Percentiles rank a stretch among this genome's conserved stretches.
These are phyloP conservation scores for Drosophila multiciliata DNA, from an alignment of 2,888 invertebrate species.

Conservation along the genomic window DNA sequence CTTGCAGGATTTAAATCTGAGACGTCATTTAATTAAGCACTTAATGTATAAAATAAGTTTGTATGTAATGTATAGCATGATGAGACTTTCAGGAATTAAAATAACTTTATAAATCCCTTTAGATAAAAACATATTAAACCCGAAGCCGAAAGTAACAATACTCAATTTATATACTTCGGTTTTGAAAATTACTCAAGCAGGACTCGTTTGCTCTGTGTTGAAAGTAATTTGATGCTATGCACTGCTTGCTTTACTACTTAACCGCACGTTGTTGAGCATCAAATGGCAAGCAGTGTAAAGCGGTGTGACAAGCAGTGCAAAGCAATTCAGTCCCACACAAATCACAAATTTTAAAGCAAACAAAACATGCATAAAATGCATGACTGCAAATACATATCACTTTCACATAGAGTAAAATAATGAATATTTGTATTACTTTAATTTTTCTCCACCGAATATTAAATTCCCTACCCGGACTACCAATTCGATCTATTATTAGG, in stretches of 20 bases:
- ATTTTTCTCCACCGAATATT: too few species aligned
- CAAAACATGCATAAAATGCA: constrained; percentile 1
- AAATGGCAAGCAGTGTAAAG: neutral
- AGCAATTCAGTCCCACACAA: neutral
- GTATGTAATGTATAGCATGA: neutral
- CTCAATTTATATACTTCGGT: neutral
- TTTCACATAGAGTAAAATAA: neutral
- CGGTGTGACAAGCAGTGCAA: neutral
- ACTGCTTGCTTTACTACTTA: constrained; percentile 30
- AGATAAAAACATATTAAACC: neutral
- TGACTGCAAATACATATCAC: neutral
- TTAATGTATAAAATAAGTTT: neutral
- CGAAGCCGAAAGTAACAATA: neutral
- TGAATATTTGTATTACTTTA: too few species aligned
- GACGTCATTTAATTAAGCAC: neutral
- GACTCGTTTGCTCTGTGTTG: constrained; percentile 3
- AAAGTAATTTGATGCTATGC: constrained; percentile 10
- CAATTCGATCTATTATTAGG: neutral
- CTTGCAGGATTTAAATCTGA: neutral
- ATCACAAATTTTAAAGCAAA: neutral
- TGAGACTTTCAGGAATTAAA: neutral
- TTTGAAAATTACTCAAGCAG: constrained; percentile 1
- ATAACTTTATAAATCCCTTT: neutral
- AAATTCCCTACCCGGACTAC: neutral
- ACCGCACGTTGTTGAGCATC: neutral